Conservation (phyloP, 2,113 vertebrate species). For the Capricornis sumatraensis region DNA sequence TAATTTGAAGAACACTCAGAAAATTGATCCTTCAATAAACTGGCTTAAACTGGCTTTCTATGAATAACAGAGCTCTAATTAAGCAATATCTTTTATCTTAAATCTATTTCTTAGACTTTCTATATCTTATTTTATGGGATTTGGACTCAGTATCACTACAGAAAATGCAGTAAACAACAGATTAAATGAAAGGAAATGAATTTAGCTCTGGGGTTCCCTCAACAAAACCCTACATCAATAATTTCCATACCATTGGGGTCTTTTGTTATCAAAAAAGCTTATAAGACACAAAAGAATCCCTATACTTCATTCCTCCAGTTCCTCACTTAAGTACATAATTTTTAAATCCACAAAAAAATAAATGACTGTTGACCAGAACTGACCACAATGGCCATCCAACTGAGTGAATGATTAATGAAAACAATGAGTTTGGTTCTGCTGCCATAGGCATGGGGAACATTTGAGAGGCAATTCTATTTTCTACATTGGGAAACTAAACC, state of each 20-base stretch:
- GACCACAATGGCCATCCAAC: background rate
- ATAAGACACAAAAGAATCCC: background rate
- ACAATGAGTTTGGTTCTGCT: background rate
- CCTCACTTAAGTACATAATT: background rate
- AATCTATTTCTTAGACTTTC: background rate
- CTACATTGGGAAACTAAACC: background rate
- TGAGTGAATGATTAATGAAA: background rate
- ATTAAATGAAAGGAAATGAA: background rate
- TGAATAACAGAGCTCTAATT: background rate
- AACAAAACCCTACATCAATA: background rate
- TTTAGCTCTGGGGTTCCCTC: background rate
- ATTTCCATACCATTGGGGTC: background rate
- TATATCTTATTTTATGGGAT: background rate
- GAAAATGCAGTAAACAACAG: background rate
- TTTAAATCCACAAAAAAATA: constrained; percentile 18
- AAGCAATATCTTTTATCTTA: background rate
- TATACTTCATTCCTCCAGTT: background rate
- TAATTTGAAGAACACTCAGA: background rate
- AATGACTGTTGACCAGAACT: background rate
- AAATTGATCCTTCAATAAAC: background rate
- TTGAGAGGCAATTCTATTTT: background rate
- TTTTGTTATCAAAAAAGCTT: background rate
- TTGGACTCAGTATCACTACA: background rate
- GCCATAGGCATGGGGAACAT: background rate
- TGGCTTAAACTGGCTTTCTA: constrained; percentile 3